Evolutionary conservation across 37 sponge, comb jelly and placozoan genomes (phyloP).

Genomic region (Chondrosia reniformis): DNA sequence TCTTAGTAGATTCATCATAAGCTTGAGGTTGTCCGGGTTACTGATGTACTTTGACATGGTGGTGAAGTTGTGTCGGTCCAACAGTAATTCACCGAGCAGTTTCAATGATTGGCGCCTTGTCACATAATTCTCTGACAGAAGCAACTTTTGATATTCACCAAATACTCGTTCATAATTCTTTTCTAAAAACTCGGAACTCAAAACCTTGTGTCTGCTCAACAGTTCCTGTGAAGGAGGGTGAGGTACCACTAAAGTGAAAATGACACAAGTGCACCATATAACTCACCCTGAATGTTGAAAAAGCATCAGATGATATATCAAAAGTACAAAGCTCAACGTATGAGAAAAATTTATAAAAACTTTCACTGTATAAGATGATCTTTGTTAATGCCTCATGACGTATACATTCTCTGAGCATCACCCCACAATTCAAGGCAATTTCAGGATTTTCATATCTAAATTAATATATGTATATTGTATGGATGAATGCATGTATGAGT

Average conservation of each 20-base stretch:
- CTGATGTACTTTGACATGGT: slow-evolving; percentile 94
- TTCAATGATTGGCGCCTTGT: slow-evolving; percentile 96
- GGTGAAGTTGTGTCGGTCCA: slow-evolving; percentile 97
- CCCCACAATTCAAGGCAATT: slow-evolving; percentile 93
- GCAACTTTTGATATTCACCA: slow-evolving; percentile 75
- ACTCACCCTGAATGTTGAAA: slow-evolving; percentile 83
- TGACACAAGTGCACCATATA: slow-evolving; percentile 12
- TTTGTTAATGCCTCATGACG: slow-evolving; percentile 86
- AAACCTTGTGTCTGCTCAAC: slow-evolving; percentile 88
- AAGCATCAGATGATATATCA: slow-evolving; percentile 98
- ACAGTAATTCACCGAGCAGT: slow-evolving; percentile 93
- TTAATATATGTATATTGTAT: neutral
- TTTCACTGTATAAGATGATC: slow-evolving; percentile 69
- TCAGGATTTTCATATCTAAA: slow-evolving; percentile 92
- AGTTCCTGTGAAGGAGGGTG: slow-evolving; percentile 61
- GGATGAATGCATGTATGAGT: neutral
- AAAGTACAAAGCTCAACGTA: slow-evolving; percentile 96
- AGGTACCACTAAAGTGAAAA: slow-evolving; percentile 50
- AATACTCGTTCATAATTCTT: slow-evolving; percentile 90
- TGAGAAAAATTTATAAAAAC: slow-evolving; percentile 81
- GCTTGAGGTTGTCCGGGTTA: slow-evolving; percentile 94
- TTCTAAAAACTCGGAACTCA: slow-evolving; percentile 92
- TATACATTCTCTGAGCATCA: slow-evolving; percentile 94
- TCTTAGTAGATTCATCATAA: slow-evolving; percentile 95
- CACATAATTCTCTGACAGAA: slow-evolving; percentile 97